These are phyloP conservation scores for Petrolisthes cinctipes DNA, from an alignment of 2,888 invertebrate genomes.

Conservation along the genomic window DNA sequence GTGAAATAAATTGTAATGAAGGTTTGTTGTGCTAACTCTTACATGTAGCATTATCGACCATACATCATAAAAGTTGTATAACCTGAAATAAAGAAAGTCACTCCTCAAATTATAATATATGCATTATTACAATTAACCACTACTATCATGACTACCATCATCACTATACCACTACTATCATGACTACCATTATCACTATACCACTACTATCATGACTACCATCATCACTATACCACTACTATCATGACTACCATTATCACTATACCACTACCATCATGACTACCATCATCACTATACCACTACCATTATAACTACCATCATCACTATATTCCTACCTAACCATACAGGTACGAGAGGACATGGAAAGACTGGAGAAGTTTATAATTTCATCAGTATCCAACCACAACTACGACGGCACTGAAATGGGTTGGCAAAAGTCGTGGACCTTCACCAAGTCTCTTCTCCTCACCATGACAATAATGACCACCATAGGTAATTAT, in stretches of 20 bases:
- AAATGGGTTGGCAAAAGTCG: conserved; percentile 66
- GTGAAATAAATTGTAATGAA: too few relatives aligned
- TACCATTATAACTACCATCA: neutral
- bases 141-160: neutral
- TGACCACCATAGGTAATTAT: conserved; percentile 68
- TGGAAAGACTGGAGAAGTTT: conserved; percentile 66
- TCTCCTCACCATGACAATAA: conserved; percentile 68
- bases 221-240: neutral
- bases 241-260: neutral
- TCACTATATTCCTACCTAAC: too few relatives aligned
- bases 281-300: too few relatives aligned
- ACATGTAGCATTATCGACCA: too few relatives aligned
- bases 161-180: neutral
- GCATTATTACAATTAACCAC: neutral
- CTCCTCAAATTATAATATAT: too few relatives aligned
- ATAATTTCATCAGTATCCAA: conserved; percentile 66
- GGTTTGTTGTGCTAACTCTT: too few relatives aligned
- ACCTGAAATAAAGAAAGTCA: neutral
- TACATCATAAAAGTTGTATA: too few relatives aligned
- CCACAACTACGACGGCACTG: conserved; percentile 67
- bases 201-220: neutral
- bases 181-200: neutral
- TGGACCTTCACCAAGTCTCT: conserved; percentile 68
- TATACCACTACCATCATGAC: too few relatives aligned
- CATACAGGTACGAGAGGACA: conserved; percentile 41